Conservation (phyloP, 2,113 vertebrate genomes). For the Ctenomys sociabilis region DNA sequence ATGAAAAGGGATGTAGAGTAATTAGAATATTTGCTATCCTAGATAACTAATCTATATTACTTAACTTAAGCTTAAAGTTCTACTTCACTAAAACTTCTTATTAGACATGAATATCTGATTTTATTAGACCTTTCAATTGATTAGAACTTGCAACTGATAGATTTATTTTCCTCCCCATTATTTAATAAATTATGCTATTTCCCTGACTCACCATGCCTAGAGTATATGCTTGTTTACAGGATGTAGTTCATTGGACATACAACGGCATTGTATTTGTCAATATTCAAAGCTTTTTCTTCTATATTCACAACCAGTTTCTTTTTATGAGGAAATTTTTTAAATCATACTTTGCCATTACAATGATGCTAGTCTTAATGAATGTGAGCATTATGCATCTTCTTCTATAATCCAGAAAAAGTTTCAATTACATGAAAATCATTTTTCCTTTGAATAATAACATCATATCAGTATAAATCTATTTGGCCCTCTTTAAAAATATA, state of each 20-base stretch:
- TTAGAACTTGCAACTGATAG: neutral
- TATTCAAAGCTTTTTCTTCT: constrained; percentile 18
- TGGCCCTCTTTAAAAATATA: constrained; percentile 8
- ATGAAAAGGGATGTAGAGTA: neutral
- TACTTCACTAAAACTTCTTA: constrained; percentile 52
- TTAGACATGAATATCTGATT: constrained; percentile 26
- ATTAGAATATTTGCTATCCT: neutral
- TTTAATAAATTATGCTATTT: constrained; percentile 1
- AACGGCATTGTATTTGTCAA: constrained; percentile 8
- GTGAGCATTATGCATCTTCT: neutral
- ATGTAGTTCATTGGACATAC: neutral
- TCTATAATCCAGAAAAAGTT: neutral
- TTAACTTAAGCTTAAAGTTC: neutral
- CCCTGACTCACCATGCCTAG: constrained; percentile 23
- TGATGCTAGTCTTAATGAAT: constrained; percentile 19
- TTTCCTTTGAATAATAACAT: neutral
- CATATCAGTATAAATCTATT: neutral
- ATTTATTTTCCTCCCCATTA: neutral
- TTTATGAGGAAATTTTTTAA: neutral
- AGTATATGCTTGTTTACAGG: neutral
- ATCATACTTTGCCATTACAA: neutral
- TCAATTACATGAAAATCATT: constrained; percentile 5
- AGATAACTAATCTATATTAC: neutral
- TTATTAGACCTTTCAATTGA: neutral
- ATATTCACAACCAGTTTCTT: constrained; percentile 19